Evolutionary conservation across 2,888 invertebrate genomes (phyloP), one percentile per base, ranked within the genome.

Genomic region (Synergus umbraculus): DNA sequence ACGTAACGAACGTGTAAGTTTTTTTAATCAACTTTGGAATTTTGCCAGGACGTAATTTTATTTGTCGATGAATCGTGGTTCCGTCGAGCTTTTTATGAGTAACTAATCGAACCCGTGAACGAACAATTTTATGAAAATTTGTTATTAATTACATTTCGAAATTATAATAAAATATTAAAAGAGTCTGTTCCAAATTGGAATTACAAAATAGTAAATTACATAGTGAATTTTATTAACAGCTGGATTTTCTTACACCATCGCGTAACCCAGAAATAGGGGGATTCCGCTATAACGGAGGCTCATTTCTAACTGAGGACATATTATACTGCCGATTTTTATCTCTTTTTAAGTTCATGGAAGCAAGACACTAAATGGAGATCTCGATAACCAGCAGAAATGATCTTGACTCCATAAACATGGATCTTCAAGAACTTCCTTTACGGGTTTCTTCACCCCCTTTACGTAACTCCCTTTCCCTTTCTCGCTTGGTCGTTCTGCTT

Each of bases 341-440:
- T 22, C 43, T 44, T 29, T n/a, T 37, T 4, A 73, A 37, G 15
- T 29, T n/a, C 15, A 37, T 29, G 13, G 29, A 73, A n/a, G 13
- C 4, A 22, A 15, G 37, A 22, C 37, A 73, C 54, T 73, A 73
- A 54, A 73, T 18, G 2, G 7, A 73, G 54, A 87, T 87, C 87
- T 85, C 83, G 87, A 87, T 87, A 87, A 86, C 86, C 80, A 54
- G 82, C 82, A 82, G 86, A 87, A 87, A 87, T 87, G 86, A 87
- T 86, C 85, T 85, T 81, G 79, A 73, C 67, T 67, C 67, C 22
- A n/a, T 41, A 37, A 65, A 65, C 41, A 41, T 41, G 15, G 15
- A 65, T 65, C 29, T 15, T 7, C 22, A 67, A 22, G 44, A 46
- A 13, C 41, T 66, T 66, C 18, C 43, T 54, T 54, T 54, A 54